Evolutionary conservation across 2,797 vertebrate species (phyloP).

Genomic region (Potorous gilbertii): DNA sequence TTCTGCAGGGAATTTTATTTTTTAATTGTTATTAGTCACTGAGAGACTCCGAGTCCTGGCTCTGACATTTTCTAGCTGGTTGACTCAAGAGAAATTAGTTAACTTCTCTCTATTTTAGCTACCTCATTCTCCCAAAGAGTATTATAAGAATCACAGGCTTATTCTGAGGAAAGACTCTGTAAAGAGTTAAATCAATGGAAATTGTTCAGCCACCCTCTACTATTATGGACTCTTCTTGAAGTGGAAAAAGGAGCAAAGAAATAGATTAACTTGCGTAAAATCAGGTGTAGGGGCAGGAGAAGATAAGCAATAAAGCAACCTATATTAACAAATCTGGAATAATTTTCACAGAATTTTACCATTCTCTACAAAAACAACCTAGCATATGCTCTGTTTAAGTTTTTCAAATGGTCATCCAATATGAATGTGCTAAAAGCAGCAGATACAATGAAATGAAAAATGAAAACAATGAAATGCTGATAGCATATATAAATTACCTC

Average conservation of each 20-base stretch:
- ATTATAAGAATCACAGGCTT: neutral
- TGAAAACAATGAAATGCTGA: neutral
- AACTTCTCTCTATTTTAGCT: neutral
- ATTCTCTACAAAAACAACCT: neutral
- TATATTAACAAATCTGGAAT: neutral
- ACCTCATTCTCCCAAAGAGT: neutral
- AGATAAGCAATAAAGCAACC: neutral
- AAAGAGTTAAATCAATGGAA: neutral
- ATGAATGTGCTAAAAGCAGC: neutral
- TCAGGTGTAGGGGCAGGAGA: neutral
- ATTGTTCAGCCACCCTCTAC: neutral
- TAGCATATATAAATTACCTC: neutral
- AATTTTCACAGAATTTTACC: neutral
- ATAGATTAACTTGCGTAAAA: neutral
- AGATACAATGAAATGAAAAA: neutral
- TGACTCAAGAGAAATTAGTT: neutral
- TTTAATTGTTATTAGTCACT: slow-evolving; percentile 1
- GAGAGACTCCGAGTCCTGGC: neutral
- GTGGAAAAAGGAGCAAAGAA: neutral
- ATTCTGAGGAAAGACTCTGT: neutral
- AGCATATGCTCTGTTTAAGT: neutral
- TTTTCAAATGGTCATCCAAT: neutral
- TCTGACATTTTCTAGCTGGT: neutral
- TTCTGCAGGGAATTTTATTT: neutral
- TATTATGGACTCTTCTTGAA: neutral